Conservation (phyloP, 2,113 vertebrate genomes). For the Geococcyx californianus region DNA sequence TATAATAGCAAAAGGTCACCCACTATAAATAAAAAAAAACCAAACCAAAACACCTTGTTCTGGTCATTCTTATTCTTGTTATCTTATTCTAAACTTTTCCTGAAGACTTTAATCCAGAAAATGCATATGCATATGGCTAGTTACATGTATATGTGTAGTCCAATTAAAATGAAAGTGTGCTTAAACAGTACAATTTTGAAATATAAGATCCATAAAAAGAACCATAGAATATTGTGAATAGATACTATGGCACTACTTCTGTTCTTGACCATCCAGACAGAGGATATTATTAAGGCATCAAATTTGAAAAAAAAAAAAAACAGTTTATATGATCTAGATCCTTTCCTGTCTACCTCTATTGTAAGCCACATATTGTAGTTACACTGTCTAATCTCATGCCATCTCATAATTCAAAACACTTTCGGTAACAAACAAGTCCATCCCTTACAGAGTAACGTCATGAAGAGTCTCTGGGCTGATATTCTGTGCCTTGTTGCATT, state of each 20-base stretch:
- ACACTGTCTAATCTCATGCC: background rate
- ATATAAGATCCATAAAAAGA: background rate
- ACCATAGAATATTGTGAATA: background rate
- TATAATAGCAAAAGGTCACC: accelerated
- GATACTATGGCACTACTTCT: background rate
- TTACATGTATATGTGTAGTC: background rate
- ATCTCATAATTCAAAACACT: background rate
- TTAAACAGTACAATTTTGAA: background rate
- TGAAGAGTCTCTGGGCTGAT: background rate
- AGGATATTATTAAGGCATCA: background rate
- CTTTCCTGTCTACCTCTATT: background rate
- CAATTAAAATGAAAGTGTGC: background rate
- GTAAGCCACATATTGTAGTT: background rate
- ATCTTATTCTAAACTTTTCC: background rate
- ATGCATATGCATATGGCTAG: background rate
- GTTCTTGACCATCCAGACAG: background rate
- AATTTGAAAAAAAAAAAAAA: background rate
- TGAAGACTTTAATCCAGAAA: background rate
- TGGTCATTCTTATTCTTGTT: background rate
- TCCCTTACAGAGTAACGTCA: background rate
- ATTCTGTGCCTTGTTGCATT: background rate
- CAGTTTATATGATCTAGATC: background rate
- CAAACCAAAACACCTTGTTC: background rate
- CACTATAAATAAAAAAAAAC: background rate
- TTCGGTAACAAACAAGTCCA: background rate